Evolutionary conservation across 2,113 vertebrate genomes (phyloP).

Genomic region (Siniperca chuatsi): DNA sequence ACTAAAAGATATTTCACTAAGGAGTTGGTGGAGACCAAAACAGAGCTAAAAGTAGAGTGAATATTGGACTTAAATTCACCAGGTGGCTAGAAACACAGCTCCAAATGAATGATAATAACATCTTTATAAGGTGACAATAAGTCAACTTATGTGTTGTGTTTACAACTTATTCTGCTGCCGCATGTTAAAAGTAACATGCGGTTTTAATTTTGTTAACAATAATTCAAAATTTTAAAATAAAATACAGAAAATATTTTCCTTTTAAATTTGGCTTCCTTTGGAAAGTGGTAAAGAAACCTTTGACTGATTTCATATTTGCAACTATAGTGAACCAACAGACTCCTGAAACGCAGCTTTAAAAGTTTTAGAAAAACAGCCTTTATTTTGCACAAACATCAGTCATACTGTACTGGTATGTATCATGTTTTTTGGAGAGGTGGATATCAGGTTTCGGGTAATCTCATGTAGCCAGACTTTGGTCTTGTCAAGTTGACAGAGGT

Average conservation of each 20-base stretch:
- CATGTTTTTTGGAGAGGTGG: conserved; percentile 32
- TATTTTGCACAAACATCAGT: conserved; percentile 26
- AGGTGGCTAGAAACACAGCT: neutral
- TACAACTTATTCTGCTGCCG: no score
- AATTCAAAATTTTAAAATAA: no score
- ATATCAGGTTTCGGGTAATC: conserved; percentile 57
- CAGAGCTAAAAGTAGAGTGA: neutral
- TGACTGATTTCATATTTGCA: neutral
- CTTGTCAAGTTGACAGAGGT: conserved; percentile 56
- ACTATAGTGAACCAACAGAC: neutral
- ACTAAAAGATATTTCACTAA: neutral
- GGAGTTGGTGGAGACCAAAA: neutral
- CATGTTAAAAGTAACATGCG: neutral
- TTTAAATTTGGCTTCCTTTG: neutral
- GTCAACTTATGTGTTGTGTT: no score
- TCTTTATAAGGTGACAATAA: neutral
- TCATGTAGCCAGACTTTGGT: conserved; percentile 37
- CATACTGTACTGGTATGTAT: conserved; percentile 4
- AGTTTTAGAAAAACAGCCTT: conserved; percentile 10
- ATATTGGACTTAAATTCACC: neutral
- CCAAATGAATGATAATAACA: neutral
- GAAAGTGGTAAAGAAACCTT: neutral
- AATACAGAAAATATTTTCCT: neutral
- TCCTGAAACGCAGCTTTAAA: neutral
- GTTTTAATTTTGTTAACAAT: neutral